phyloP scores from a whole-genome alignment of 2,888 invertebrate species.

The Lasioglossum oenotherae region DNA sequence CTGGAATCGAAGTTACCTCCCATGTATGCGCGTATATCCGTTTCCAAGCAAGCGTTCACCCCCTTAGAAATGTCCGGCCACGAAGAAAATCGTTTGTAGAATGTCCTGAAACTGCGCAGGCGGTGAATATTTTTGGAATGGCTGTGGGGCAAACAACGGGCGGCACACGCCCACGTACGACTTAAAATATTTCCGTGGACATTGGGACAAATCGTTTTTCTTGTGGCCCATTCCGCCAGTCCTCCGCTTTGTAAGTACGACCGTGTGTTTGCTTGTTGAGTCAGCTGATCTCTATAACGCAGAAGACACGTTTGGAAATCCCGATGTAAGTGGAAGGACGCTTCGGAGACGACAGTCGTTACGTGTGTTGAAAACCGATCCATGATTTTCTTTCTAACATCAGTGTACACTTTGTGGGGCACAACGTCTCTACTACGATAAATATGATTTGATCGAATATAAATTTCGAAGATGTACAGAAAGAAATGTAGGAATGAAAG shows the following conservation, averaged over 20 bases:
- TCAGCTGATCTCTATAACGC: not conserved
- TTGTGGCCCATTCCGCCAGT: not conserved
- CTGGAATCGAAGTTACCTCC: no score
- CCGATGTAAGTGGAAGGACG: not conserved
- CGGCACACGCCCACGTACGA: not conserved
- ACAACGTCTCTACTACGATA: not conserved
- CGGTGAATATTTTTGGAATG: not conserved
- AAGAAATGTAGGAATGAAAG: not conserved
- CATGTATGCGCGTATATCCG: not conserved
- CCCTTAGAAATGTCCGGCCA: not conserved
- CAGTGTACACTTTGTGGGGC: not conserved
- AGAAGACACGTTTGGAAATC: not conserved
- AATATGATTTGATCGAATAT: not conserved
- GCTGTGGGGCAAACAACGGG: not conserved
- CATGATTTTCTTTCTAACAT: not conserved
- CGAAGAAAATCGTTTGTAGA: constrained; percentile 17
- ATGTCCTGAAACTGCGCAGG: not conserved
- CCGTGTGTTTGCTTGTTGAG: not conserved
- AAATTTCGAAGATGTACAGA: not conserved
- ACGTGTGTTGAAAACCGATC: not conserved
- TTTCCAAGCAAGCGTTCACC: not conserved
- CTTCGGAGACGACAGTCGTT: not conserved
- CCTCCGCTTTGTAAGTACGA: not conserved
- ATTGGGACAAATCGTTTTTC: constrained; percentile 12
- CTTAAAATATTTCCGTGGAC: constrained; percentile 19